phyloP scores from a whole-genome alignment of 2,888 invertebrate species.

The Leptopterna dolabrata region DNA sequence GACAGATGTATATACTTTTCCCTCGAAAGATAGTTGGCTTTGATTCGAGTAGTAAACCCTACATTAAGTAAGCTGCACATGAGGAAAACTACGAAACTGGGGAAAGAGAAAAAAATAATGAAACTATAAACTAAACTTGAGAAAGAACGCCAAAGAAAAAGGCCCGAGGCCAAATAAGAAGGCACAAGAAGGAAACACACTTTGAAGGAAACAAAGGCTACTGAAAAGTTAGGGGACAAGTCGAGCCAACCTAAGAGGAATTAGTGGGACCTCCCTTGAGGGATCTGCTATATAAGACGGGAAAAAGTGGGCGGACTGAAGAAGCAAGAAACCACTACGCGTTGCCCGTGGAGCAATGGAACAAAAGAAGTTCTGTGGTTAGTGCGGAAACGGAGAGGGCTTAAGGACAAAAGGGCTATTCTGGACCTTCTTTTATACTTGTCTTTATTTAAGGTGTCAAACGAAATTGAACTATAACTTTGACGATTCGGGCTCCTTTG shows the following conservation, averaged over 20 bases:
- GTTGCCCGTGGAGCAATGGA: neutral
- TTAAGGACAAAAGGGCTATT: neutral
- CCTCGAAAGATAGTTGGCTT: too few species aligned
- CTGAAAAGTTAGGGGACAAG: constrained; percentile 11
- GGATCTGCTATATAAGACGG: neutral
- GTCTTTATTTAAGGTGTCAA: constrained; percentile 11
- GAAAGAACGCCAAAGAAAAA: neutral
- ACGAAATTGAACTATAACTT: neutral
- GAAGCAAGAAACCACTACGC: constrained; percentile 3
- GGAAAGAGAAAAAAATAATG: neutral
- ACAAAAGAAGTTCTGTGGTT: constrained; percentile 2
- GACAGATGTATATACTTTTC: too few species aligned
- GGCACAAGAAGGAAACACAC: neutral
- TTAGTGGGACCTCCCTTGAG: constrained; percentile 2
- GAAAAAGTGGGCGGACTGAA: neutral
- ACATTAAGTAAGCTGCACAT: neutral
- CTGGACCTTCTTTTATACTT: neutral
- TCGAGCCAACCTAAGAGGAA: constrained; percentile 11
- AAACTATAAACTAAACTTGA: neutral
- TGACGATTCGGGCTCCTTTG: neutral
- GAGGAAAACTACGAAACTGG: neutral
- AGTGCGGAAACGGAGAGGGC: neutral
- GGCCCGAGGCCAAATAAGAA: neutral
- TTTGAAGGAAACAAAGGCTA: neutral
- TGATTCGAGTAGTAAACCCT: neutral